Evolutionary conservation across 1,140 invertebrate genomes (phyloP).

Genomic region (Nasonia giraulti): DNA sequence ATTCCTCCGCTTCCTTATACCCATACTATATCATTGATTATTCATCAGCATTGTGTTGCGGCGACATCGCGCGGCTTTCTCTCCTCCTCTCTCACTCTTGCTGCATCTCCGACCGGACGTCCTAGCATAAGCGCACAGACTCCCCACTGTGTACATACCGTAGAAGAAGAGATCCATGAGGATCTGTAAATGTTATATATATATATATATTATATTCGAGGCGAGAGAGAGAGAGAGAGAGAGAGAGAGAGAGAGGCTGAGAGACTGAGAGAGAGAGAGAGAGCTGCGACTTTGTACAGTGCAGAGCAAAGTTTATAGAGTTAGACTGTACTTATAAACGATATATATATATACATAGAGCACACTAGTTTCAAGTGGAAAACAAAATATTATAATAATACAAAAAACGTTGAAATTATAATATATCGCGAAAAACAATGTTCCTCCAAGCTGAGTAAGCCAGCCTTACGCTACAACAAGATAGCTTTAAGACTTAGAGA

Average conservation of each 20-base stretch:
- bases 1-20: not conserved
- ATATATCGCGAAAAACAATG: slow-evolving; percentile 69
- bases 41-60: not conserved
- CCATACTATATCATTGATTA: no score
- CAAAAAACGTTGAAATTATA: slow-evolving; percentile 43
- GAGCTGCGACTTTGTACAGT: slow-evolving; percentile 62
- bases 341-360: no score
- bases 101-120: not conserved
- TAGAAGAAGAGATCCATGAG: not conserved
- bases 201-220: slow-evolving; percentile 50
- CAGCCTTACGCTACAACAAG: slow-evolving; percentile 66
- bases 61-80: not conserved
- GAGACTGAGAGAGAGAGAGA: slow-evolving; percentile 1
- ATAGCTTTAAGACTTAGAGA: slow-evolving; percentile 51
- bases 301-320: slow-evolving; percentile 50
- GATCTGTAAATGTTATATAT: slow-evolving; percentile 24
- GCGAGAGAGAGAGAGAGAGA: slow-evolving; percentile 42
- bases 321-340: slow-evolving; percentile 41
- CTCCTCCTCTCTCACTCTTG: slow-evolving; percentile 16
- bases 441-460: slow-evolving; percentile 73
- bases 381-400: slow-evolving; percentile 1
- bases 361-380: slow-evolving; percentile 39
- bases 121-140: not conserved
- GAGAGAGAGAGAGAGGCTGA: slow-evolving; percentile 16
- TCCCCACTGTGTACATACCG: not conserved